Conservation (phyloP, 2,113 vertebrate species). For the Barnardius zonarius region DNA sequence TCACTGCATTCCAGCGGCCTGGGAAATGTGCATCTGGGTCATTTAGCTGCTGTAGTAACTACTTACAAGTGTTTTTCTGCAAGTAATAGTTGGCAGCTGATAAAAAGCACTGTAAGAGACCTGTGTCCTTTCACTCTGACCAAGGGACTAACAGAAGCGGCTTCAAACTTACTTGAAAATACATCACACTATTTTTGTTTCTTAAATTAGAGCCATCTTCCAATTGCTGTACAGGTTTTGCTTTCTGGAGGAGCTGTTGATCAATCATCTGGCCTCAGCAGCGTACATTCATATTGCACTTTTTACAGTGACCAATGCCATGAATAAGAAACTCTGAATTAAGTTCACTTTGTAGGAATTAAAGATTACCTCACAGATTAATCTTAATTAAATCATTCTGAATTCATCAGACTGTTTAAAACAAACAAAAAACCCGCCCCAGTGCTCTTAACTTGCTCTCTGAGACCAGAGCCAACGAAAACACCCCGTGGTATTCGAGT, state of each 20-base stretch:
- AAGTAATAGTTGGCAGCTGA: not conserved
- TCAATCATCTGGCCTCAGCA: not conserved
- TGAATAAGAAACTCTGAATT: slow-evolving; percentile 32
- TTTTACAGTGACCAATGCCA: not conserved
- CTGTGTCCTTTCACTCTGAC: not conserved
- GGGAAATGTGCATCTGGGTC: not conserved
- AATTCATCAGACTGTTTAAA: not conserved
- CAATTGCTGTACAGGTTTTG: not conserved
- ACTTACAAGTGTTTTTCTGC: not conserved
- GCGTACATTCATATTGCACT: accelerated
- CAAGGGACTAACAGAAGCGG: not conserved
- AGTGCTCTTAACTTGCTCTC: not conserved
- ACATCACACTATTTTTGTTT: not conserved
- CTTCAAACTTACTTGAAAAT: not conserved
- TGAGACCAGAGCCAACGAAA: slow-evolving; percentile 25
- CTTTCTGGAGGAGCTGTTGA: not conserved
- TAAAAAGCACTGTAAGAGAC: not conserved
- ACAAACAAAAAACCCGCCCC: not conserved
- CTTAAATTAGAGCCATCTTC: not conserved
- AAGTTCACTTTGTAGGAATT: not conserved
- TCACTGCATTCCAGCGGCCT: not conserved
- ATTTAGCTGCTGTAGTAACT: not conserved
- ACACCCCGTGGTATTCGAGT: not conserved
- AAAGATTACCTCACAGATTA: slow-evolving; percentile 38
- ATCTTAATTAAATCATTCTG: slow-evolving; percentile 39